A percentile compares a stretch with the other conserved stretches of the same genome.
Conservation (phyloP, 2,113 vertebrate genomes). For the Leiothrix lutea region DNA sequence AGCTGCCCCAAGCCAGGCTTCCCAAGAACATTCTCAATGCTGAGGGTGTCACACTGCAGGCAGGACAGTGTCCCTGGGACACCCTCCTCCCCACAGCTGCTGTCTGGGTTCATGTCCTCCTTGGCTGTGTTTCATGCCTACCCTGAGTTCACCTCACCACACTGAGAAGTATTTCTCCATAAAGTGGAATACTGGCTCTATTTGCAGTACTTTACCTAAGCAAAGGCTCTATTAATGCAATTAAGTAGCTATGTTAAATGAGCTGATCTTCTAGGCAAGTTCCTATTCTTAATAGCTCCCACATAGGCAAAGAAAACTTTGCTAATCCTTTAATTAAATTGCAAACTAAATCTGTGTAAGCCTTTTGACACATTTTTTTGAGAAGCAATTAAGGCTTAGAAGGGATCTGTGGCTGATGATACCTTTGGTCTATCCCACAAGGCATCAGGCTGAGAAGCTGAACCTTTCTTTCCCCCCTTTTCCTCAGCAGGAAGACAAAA, state of each 20-base stretch:
- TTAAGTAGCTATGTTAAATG: neutral
- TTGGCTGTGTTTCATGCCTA: neutral
- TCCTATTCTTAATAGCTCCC: neutral
- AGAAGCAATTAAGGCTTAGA: neutral
- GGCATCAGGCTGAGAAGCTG: neutral
- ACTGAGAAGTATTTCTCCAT: neutral
- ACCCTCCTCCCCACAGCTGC: neutral
- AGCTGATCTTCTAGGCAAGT: neutral
- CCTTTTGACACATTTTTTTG: neutral
- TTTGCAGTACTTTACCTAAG: neutral
- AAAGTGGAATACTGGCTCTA: neutral
- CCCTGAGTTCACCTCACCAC: neutral
- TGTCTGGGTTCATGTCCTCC: neutral
- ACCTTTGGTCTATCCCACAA: neutral
- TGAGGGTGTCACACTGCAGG: neutral
- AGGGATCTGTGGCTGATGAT: neutral
- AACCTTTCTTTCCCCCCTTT: neutral
- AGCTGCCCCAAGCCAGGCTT: neutral
- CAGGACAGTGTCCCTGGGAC: neutral
- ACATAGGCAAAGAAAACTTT: neutral
- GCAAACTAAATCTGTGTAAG: neutral
- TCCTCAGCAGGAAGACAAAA: neutral
- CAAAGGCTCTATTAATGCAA: neutral
- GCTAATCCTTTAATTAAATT: constrained; percentile 11
- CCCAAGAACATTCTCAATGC: neutral